Base-by-base conservation (phyloP, 2,888 invertebrate species). In the Sepiola atlantica region DNA sequence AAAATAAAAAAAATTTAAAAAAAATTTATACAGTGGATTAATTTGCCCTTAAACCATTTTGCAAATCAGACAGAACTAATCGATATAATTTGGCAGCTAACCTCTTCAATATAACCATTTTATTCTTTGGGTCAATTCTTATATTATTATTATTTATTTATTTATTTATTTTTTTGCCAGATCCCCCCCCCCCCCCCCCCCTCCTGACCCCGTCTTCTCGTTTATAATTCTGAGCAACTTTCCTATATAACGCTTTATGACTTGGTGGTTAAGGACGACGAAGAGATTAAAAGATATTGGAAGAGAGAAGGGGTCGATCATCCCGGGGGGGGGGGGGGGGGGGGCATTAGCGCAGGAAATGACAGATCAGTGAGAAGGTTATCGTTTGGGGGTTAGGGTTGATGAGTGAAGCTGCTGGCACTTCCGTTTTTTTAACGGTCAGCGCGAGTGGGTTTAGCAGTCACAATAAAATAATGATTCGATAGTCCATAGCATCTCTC, bases 291-390 rank as follows among this genome's bases (percentile, higher is more conserved):
- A 28, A 28, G 28, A 12, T 28, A 12, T 8, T 21, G 21, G 61
- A 28, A 28, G 21, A 28, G 61, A 61, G 61, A 21, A 61, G 61
- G 28, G 24, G 24, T 61, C 24, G n/a, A 77, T n/a, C n/a, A 77
- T 77, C 14, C n/a, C 16, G n/a, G 77, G n/a, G 12, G 16, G n/a
- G n/a, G 32, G 16, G 12, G 77, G 77, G n/a, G n/a, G n/a, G n/a
- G 77, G n/a, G 77, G 77, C n/a, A 77, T 77, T 77, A 77, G n/a
- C n/a, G n/a, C 77, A 77, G 77, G 77, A 77, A 77, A 77, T 77
- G 77, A n/a, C 77, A 77, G 77, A 77, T 77, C 77, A 77, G 77
- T 32, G 77, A 77, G 77, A 77, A n/a, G 77, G 77, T 77, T 77
- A 77, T 77, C 77, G n/a, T 77, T 77, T 77, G 77, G 16, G 16